Evolutionary conservation across 92 coral and sea anemone species (phyloP).

Genomic region (Chrysogorgia sp.): DNA sequence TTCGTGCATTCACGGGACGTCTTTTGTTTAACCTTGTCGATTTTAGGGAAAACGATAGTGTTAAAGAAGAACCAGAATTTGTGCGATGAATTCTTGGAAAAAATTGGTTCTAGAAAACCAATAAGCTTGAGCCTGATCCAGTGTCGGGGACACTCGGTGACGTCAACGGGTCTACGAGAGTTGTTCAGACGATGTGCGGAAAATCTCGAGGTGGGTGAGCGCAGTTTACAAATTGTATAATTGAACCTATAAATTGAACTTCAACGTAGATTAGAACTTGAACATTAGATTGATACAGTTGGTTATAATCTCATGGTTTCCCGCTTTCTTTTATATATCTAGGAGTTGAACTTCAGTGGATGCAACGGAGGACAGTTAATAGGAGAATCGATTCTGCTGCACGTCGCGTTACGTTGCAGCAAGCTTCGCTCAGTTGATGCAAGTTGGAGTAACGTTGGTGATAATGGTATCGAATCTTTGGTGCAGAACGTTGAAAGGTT

Average conservation of each 20-base stretch:
- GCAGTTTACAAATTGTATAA: too few relatives aligned
- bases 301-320: neutral
- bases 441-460: constrained; percentile 99
- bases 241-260: too few relatives aligned
- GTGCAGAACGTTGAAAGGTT: constrained; percentile 88
- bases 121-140: constrained; percentile 80
- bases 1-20: neutral
- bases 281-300: too few relatives aligned
- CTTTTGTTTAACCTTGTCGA: neutral
- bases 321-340: neutral
- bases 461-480: constrained; percentile 88
- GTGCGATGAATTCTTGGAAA: constrained; percentile 73
- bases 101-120: constrained; percentile 82
- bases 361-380: constrained; percentile 92
- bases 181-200: constrained; percentile 87
- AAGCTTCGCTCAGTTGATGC: constrained; percentile 85
- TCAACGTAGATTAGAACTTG: too few relatives aligned
- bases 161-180: constrained; percentile 78
- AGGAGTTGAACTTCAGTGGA: constrained; percentile 95
- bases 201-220: constrained; percentile 75
- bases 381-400: constrained; percentile 94
- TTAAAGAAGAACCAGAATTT: constrained; percentile 71
- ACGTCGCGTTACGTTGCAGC: constrained; percentile 84
- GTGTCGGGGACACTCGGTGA: constrained; percentile 75
- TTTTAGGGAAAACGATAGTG: constrained; percentile 75